Evolutionary conservation across 2,888 invertebrate genomes (phyloP).

Genomic region (Vanessa cardui): DNA sequence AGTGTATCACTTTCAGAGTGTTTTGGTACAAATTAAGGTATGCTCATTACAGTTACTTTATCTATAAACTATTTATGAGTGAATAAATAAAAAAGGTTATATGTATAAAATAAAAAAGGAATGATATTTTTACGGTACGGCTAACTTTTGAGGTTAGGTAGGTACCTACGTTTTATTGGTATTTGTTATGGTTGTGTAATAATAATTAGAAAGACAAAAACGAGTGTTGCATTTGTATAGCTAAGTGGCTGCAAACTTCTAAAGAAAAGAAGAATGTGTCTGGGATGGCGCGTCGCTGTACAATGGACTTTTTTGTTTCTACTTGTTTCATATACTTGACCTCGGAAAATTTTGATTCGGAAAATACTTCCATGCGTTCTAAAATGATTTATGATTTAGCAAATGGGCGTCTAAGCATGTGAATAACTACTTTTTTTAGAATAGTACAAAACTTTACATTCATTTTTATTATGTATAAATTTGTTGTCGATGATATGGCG

Average conservation of each 20-base stretch:
- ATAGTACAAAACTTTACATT: background rate
- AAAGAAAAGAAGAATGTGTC: constrained; percentile 31
- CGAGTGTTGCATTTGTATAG: constrained; percentile 17
- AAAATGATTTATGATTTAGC: constrained; percentile 24
- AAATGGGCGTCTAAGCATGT: constrained; percentile 11
- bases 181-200: background rate
- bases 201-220: constrained; percentile 9
- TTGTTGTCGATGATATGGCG: constrained; percentile 1
- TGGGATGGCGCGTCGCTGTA: constrained; percentile 41
- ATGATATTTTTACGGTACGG: background rate
- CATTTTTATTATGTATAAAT: constrained; percentile 3
- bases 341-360: constrained; percentile 20
- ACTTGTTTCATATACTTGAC: constrained; percentile 29
- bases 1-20: constrained; percentile 4
- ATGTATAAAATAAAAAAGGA: background rate
- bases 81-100: background rate
- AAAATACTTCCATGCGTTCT: constrained; percentile 29
- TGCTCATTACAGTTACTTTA: no score
- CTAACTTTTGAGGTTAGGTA: background rate
- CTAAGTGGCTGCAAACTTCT: constrained; percentile 21
- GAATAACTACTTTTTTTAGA: constrained; percentile 6
- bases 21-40: background rate
- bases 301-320: constrained; percentile 34
- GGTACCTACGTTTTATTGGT: background rate
- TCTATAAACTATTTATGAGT: no score